Evolutionary conservation across 2,113 vertebrate genomes (phyloP).

Genomic region (Trochalopteron elliotii): DNA sequence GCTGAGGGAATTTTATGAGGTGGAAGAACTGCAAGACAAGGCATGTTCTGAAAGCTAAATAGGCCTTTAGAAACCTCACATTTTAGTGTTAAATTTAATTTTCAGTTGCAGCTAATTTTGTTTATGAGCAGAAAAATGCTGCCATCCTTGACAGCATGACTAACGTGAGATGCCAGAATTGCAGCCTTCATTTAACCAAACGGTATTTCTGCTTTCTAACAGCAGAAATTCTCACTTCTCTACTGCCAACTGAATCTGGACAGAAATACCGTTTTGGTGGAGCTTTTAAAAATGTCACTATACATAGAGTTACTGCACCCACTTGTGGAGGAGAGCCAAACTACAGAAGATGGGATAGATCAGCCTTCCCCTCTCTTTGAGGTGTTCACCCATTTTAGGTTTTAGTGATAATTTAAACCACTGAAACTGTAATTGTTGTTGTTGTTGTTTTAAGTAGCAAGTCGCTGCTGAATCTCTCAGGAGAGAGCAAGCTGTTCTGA

Average conservation of each 20-base stretch:
- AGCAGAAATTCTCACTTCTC: neutral
- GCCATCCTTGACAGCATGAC: neutral
- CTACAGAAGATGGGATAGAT: neutral
- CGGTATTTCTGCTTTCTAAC: neutral
- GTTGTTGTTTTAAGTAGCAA: neutral
- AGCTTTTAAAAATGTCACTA: neutral
- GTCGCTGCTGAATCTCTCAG: neutral
- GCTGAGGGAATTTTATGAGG: neutral
- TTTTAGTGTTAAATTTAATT: neutral
- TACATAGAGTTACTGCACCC: neutral
- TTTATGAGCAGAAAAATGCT: neutral
- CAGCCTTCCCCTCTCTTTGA: neutral
- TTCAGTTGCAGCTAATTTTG: neutral
- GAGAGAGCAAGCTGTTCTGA: neutral
- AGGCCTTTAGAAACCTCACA: neutral
- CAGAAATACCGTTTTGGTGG: neutral
- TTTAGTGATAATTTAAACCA: neutral
- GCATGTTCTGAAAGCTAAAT: neutral
- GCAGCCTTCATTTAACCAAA: neutral
- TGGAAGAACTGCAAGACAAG: neutral
- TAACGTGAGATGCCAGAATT: neutral
- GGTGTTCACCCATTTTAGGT: neutral
- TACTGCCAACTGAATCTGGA: neutral
- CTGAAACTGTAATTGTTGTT: neutral
- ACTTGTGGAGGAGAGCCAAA: conserved; percentile 41